Conservation (phyloP, 2,797 vertebrate genomes). For the Gambelia wislizenii region DNA sequence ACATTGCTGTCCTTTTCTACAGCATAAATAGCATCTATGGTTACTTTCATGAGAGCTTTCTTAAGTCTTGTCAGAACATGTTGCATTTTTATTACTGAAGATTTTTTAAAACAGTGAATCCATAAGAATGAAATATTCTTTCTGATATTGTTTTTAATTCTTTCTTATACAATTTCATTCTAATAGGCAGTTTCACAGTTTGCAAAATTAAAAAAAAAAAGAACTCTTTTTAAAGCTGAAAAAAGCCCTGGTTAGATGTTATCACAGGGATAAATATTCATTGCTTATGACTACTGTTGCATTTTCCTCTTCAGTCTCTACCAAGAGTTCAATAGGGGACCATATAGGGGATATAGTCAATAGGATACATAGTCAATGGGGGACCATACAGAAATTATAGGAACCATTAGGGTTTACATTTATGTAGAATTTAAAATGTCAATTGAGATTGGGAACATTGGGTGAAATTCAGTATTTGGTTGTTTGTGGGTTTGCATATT, state of each 20-base stretch:
- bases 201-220: too few species aligned
- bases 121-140: slow-evolving; percentile 7
- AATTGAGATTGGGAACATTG: slow-evolving; percentile 23
- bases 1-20: slow-evolving; percentile 14
- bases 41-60: slow-evolving; percentile 17
- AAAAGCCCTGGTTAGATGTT: neutral
- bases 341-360: too few species aligned
- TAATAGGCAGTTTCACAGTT: too few species aligned
- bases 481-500: too few species aligned
- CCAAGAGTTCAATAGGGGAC: too few species aligned
- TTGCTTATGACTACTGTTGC: slow-evolving; percentile 10
- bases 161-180: too few species aligned
- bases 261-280: slow-evolving; percentile 11
- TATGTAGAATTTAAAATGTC: slow-evolving; percentile 42
- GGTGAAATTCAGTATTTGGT: too few species aligned
- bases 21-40: slow-evolving; percentile 6
- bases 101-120: slow-evolving; percentile 32
- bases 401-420: slow-evolving; percentile 26
- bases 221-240: neutral
- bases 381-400: slow-evolving; percentile 24
- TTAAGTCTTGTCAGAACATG: slow-evolving; percentile 29
- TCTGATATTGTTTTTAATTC: too few species aligned
- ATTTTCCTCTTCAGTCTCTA: slow-evolving; percentile 41
- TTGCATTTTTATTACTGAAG: slow-evolving; percentile 12
- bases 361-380: too few species aligned